Conservation (phyloP, 2,888 invertebrate genomes). For the Drosophila mercatorum region DNA sequence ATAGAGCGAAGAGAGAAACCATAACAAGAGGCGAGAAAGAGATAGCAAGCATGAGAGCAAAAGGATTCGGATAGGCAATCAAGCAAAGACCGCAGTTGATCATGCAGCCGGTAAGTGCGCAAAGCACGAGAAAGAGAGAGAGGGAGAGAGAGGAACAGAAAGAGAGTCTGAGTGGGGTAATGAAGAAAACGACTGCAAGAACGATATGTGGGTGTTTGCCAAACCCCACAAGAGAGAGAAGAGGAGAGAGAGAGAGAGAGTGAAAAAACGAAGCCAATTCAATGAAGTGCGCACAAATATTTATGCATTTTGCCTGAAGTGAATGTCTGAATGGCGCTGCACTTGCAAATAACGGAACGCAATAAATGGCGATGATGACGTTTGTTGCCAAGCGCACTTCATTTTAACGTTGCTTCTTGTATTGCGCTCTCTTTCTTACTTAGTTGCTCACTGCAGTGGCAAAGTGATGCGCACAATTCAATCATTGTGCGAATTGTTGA, state of each 20-base stretch:
- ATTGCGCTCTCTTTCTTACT: constrained; percentile 15
- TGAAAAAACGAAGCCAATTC: constrained; percentile 47
- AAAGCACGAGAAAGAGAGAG: constrained; percentile 7
- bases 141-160: neutral
- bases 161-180: neutral
- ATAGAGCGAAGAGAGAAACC: neutral
- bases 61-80: constrained; percentile 43
- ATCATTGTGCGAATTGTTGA: constrained; percentile 37
- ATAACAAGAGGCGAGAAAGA: neutral
- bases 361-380: constrained; percentile 14
- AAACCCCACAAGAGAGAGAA: neutral
- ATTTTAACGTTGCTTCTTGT: constrained; percentile 19
- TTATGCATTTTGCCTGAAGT: constrained; percentile 52
- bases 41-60: constrained; percentile 1
- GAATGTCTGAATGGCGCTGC: constrained; percentile 45
- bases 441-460: constrained; percentile 13
- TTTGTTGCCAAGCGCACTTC: constrained; percentile 36
- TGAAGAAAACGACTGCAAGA: neutral
- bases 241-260: neutral
- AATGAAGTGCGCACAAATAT: constrained; percentile 66
- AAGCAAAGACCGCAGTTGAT: constrained; percentile 23
- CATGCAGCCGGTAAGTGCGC: constrained; percentile 33
- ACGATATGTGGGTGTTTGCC: constrained; percentile 28
- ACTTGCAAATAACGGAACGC: constrained; percentile 39
- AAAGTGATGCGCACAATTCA: constrained; percentile 31